Base-by-base conservation (phyloP, 2,888 invertebrate genomes). In the Stenurella melanura region DNA sequence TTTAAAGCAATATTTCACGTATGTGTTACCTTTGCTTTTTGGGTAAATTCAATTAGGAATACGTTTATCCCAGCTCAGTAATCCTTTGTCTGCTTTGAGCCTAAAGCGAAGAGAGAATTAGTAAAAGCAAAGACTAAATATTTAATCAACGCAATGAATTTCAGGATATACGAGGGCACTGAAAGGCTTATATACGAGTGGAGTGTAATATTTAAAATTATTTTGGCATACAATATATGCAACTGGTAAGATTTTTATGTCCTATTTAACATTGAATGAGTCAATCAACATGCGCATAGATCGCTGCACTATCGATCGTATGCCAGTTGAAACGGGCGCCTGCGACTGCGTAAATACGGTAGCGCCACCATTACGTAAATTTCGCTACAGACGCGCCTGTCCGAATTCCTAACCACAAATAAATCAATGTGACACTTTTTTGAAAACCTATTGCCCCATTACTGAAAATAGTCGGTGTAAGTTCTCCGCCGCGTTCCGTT, bases 391-490 rank as follows among this genome's bases (percentile, higher is more conserved):
- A 63, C 68, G 67, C 74, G 58, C 60, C n/a, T 50, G 19, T 38
- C 68, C 68, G 18, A 21, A 67, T 60, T 21, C 73, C 19, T 66
- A 74, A 77, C 70, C 77, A 78, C 82, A 82, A 81, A 86, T 56
- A 68, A 87, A 87, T 87, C 87, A 87, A 87, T 87, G 87, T 86
- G 80, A 80, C 82, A 82, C 84, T 84, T 87, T 86, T 87, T 86
- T 83, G 84, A 84, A 86, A 83, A 86, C 87, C 87, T 83, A 87
- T 85, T 87, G 87, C 87, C 87, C 87, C 86, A 87, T 86, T 87
- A 86, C 84, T 81, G 82, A 84, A 80, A 80, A 82, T 80, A 84
- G 81, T 78, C 79, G 30, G 42, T 42, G 58, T 19, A 34, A 60
- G 70, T 42, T 38, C 70, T 60, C 21, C 58, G 70, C 21, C 76